phyloP scores from a whole-genome alignment of 37 sponge, comb jelly and placozoan genomes.

The Geodia barretti region DNA sequence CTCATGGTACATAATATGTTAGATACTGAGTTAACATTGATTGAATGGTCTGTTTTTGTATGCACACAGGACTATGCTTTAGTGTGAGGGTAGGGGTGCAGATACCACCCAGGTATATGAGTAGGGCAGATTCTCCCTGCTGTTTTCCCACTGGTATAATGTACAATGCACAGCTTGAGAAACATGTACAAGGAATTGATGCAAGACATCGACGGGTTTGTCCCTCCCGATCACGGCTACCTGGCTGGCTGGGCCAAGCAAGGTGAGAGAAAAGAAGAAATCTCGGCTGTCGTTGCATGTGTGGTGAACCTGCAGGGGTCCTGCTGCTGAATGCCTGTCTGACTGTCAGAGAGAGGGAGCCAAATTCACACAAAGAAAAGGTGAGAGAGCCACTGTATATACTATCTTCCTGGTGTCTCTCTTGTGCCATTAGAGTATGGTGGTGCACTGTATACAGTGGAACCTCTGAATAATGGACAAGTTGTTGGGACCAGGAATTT shows the following conservation, averaged over 20 bases:
- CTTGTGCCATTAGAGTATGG: too few species aligned
- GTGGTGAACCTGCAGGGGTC: constrained; percentile 64
- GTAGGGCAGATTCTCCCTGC: background rate
- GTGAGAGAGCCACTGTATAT: too few species aligned
- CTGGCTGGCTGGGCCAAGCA: constrained; percentile 96
- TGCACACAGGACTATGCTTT: constrained; percentile 85
- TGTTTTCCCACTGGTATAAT: background rate
- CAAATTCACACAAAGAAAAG: constrained; percentile 92
- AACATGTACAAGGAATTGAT: constrained; percentile 95
- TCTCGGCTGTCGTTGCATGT: background rate
- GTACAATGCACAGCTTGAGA: constrained; percentile 65
- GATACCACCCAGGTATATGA: constrained; percentile 79
- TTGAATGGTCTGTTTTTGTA: background rate
- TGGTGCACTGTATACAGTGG: too few species aligned
- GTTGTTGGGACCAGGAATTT: too few species aligned
- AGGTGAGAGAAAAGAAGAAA: constrained; percentile 23
- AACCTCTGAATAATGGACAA: too few species aligned
- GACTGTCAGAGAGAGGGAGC: constrained; percentile 79
- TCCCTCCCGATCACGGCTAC: constrained; percentile 85
- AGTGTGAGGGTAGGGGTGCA: constrained; percentile 87
- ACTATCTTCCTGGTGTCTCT: too few species aligned
- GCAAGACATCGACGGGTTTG: constrained; percentile 77
- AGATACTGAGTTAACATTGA: background rate
- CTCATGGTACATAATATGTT: constrained; percentile 66
- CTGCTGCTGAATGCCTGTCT: constrained; percentile 96